These are phyloP conservation scores for Lutraria lutraria DNA, from an alignment of 2,888 invertebrate genomes.

Conservation along the genomic window DNA sequence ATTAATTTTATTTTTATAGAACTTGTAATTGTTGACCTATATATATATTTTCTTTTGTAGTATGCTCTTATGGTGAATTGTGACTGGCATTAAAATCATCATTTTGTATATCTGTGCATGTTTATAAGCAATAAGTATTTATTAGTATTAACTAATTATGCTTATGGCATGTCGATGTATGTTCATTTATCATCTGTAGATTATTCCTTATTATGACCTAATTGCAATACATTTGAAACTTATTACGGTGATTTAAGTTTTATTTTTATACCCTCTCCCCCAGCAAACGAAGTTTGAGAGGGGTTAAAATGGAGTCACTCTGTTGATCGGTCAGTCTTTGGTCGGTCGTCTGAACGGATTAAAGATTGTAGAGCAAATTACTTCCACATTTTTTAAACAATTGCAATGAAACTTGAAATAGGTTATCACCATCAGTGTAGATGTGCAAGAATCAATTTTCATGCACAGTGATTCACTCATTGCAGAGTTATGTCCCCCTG, in stretches of 20 bases:
- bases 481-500: too few relatives aligned
- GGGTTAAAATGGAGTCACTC: too few relatives aligned
- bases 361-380: too few relatives aligned
- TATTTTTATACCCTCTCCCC: too few relatives aligned
- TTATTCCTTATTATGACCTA: not conserved
- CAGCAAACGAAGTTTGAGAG: too few relatives aligned
- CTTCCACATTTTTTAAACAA: too few relatives aligned
- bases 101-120: not conserved
- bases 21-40: not conserved
- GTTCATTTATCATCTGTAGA: not conserved
- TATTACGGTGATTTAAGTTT: not conserved
- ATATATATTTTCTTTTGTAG: not conserved
- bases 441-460: too few relatives aligned
- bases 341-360: too few relatives aligned
- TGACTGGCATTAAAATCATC: not conserved
- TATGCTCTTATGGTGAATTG: not conserved
- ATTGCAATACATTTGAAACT: constrained; percentile 1
- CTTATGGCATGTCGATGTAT: not conserved
- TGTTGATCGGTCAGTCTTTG: too few relatives aligned
- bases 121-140: not conserved
- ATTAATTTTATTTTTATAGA: not conserved
- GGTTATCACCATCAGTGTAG: too few relatives aligned
- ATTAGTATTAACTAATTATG: not conserved
- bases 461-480: too few relatives aligned
- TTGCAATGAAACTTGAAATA: too few relatives aligned